Percentiles rank a stretch among this genome's conserved stretches.
Conservation (phyloP, 2,113 vertebrate species). For the Paracanthobrama guichenoti region DNA sequence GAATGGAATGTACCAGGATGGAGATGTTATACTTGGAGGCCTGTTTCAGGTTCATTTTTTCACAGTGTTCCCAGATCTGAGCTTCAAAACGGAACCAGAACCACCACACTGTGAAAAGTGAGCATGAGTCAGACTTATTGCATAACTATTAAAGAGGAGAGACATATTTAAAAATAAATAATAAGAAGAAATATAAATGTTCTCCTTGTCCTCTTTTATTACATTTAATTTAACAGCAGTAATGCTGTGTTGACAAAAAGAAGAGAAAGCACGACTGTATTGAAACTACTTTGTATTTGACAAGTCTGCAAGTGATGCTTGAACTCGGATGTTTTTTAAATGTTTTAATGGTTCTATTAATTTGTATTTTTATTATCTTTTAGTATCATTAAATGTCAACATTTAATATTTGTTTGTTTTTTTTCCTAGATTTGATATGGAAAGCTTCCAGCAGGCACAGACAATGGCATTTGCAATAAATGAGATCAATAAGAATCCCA, state of each 20-base stretch:
- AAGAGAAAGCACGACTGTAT: background rate
- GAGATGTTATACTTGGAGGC: slow-evolving; percentile 62
- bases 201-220: background rate
- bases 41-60: slow-evolving; percentile 61
- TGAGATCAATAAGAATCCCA: slow-evolving; percentile 59
- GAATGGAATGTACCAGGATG: slow-evolving; percentile 59
- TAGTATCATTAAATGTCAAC: no score
- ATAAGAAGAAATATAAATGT: background rate
- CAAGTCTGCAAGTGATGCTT: no score
- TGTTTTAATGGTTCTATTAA: no score
- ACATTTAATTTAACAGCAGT: background rate
- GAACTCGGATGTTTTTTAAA: no score
- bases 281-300: background rate
- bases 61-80: slow-evolving; percentile 12
- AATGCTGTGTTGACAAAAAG: background rate
- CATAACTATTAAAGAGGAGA: background rate
- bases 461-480: slow-evolving; percentile 62
- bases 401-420: background rate
- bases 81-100: slow-evolving; percentile 22
- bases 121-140: slow-evolving; percentile 6
- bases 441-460: slow-evolving; percentile 52
- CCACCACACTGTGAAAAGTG: slow-evolving; percentile 58
- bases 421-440: slow-evolving; percentile 28
- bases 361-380: background rate
- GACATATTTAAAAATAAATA: background rate